Evolutionary conservation across 2,888 invertebrate genomes (phyloP).

Genomic region (Hyles lineata): DNA sequence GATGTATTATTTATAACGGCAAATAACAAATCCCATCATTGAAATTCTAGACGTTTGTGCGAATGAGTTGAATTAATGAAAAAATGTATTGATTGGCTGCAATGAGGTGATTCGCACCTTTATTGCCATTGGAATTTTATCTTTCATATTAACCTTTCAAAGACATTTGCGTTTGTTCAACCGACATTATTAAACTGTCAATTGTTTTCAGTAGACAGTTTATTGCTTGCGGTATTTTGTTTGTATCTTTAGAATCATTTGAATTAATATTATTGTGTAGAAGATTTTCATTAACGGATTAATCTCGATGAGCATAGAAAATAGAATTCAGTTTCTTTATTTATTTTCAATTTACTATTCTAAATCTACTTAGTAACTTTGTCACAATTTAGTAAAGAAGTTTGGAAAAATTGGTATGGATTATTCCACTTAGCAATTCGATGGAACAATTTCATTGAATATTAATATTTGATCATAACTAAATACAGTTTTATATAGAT

Average conservation of each 20-base stretch:
- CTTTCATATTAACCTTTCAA: background rate
- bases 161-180: conserved; percentile 32
- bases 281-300: background rate
- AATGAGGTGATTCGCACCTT: conserved; percentile 1
- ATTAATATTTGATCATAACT: too few species aligned
- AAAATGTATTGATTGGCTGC: conserved; percentile 45
- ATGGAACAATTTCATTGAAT: too few species aligned
- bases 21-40: conserved; percentile 72
- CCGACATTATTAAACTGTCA: background rate
- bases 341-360: too few species aligned
- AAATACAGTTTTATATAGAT: too few species aligned
- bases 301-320: background rate
- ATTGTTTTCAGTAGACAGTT: conserved; percentile 3
- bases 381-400: too few species aligned
- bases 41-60: conserved; percentile 73
- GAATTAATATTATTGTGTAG: background rate
- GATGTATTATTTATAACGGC: conserved; percentile 76
- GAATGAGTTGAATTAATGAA: conserved; percentile 74
- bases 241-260: background rate
- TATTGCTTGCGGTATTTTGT: background rate
- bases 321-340: too few species aligned
- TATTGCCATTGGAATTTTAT: conserved; percentile 6
- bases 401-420: too few species aligned
- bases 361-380: too few species aligned
- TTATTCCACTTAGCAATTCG: too few species aligned